Conservation (phyloP, 2,888 invertebrate species). For the Ophion ventricosus region DNA sequence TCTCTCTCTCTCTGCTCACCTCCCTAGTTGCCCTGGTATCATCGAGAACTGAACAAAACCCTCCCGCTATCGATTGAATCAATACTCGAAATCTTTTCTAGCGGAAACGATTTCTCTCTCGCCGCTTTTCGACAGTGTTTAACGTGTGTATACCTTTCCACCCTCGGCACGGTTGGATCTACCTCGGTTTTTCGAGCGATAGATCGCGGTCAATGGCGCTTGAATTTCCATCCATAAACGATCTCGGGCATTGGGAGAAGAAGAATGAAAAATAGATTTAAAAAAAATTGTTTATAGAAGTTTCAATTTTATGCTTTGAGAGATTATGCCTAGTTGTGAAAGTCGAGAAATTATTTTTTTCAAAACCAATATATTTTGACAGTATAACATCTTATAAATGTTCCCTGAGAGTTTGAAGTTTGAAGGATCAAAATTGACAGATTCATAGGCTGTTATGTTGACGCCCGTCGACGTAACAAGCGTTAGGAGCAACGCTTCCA, state of each 20-base stretch:
- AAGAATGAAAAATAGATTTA: background rate
- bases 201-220: conserved; percentile 11
- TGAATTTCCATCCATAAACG: background rate
- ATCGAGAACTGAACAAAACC: conserved; percentile 35
- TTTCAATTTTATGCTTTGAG: background rate
- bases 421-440: too few relatives aligned
- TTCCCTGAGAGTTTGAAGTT: too few relatives aligned
- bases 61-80: conserved; percentile 53
- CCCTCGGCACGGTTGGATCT: conserved; percentile 21
- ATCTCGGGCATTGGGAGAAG: too few relatives aligned
- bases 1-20: background rate
- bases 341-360: too few relatives aligned
- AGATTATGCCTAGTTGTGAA: too few relatives aligned
- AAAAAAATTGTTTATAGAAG: background rate
- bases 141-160: conserved; percentile 47
- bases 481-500: too few relatives aligned
- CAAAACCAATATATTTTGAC: too few relatives aligned
- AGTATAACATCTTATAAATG: too few relatives aligned
- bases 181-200: conserved; percentile 31
- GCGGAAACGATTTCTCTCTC: conserved; percentile 50
- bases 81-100: conserved; percentile 55
- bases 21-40: conserved; percentile 35
- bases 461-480: too few relatives aligned
- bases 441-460: too few relatives aligned
- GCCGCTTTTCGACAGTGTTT: conserved; percentile 38